Evolutionary conservation across 2,888 invertebrate species (phyloP).

Genomic region (Dolichomitus sp.): DNA sequence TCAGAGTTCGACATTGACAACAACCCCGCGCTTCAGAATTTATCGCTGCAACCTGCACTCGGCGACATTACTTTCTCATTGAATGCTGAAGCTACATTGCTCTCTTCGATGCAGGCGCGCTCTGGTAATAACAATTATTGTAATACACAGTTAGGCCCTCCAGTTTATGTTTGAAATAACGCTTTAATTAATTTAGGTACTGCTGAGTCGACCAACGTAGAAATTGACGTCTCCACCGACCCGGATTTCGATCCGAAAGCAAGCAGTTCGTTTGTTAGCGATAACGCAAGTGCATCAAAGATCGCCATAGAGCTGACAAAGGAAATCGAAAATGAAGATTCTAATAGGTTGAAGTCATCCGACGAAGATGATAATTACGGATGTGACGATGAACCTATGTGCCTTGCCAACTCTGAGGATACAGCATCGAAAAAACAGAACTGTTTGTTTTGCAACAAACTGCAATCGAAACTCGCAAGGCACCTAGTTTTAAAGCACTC

Average conservation of each 20-base stretch:
- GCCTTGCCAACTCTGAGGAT: not conserved
- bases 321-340: not conserved
- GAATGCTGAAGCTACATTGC: not conserved
- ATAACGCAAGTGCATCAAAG: not conserved
- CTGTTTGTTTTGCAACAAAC: conserved; percentile 46
- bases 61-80: not conserved
- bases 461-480: conserved; percentile 50
- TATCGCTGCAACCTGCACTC: not conserved
- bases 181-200: not conserved
- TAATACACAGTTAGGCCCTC: not conserved
- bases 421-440: conserved; percentile 28
- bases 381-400: not conserved
- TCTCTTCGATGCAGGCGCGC: not conserved
- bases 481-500: conserved; percentile 53
- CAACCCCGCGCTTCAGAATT: not conserved
- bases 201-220: not conserved
- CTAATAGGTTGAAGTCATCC: not conserved
- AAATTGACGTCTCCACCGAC: not conserved
- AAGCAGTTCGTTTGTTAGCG: not conserved
- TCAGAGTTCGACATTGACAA: not conserved
- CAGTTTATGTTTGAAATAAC: not conserved
- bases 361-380: not conserved
- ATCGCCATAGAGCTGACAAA: not conserved
- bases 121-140: not conserved
- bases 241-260: not conserved